These are phyloP conservation scores for Lutraria lutraria DNA, from an alignment of 2,888 invertebrate species.

Conservation along the genomic window DNA sequence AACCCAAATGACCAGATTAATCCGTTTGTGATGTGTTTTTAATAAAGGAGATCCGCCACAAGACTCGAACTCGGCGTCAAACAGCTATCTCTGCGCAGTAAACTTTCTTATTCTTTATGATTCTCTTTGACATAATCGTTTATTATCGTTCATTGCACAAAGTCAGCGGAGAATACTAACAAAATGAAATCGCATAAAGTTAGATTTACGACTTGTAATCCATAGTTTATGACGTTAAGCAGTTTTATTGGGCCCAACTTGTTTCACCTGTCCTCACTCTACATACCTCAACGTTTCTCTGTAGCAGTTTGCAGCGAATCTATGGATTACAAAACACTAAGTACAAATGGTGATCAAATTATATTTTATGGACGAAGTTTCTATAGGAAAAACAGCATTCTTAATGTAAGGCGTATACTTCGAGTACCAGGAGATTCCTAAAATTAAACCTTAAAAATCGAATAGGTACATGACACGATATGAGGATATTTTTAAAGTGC, in stretches of 20 bases:
- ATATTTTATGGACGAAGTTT: no score
- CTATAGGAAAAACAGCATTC: no score
- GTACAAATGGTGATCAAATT: no score
- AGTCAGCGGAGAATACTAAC: slow-evolving; percentile 42
- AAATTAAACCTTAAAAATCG: no score
- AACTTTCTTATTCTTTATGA: slow-evolving; percentile 20
- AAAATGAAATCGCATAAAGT: slow-evolving; percentile 22
- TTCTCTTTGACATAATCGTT: slow-evolving; percentile 51
- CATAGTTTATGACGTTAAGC: slow-evolving; percentile 34
- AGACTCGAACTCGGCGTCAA: neutral
- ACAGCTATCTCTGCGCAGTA: slow-evolving; percentile 6
- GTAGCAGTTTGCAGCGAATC: no score
- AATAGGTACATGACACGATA: no score
- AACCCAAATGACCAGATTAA: slow-evolving; percentile 4
- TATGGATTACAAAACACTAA: no score
- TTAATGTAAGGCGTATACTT: no score
- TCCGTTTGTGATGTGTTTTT: slow-evolving; percentile 38
- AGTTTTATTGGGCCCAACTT: slow-evolving; percentile 14
- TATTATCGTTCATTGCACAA: slow-evolving; percentile 51
- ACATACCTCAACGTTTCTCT: no score
- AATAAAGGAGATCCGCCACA: slow-evolving; percentile 12
- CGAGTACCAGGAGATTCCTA: no score
- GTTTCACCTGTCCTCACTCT: neutral
- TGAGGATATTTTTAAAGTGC: no score
- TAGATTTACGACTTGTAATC: slow-evolving; percentile 38